Evolutionary conservation across 2,113 vertebrate genomes (phyloP).

Genomic region (Phrynosoma blainvillii): DNA sequence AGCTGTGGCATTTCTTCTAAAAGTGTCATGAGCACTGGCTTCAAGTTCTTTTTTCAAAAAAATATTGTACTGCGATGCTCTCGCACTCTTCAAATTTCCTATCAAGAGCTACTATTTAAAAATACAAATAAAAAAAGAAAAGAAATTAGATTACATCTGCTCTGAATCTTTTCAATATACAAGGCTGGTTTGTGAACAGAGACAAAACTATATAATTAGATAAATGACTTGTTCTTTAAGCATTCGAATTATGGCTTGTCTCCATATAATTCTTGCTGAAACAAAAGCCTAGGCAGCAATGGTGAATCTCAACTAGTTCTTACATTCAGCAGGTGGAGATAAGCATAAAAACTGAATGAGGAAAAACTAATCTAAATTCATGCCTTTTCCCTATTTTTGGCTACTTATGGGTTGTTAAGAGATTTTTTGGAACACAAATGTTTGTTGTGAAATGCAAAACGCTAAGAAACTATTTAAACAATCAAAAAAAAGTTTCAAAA

Average conservation of each 20-base stretch:
- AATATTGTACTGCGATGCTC: slow-evolving; percentile 13
- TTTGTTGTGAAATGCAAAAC: slow-evolving; percentile 32
- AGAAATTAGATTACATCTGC: slow-evolving; percentile 57
- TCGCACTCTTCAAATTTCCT: slow-evolving; percentile 37
- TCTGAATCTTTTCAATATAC: slow-evolving; percentile 59
- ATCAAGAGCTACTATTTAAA: slow-evolving; percentile 50
- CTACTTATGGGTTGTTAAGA: not conserved
- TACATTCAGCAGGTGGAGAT: slow-evolving; percentile 28
- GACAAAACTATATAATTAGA: slow-evolving; percentile 62
- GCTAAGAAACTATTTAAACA: not conserved
- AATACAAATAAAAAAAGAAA: slow-evolving; percentile 31
- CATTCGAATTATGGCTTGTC: slow-evolving; percentile 58
- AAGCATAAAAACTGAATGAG: not conserved
- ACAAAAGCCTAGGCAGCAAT: slow-evolving; percentile 34
- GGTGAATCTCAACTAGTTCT: slow-evolving; percentile 29
- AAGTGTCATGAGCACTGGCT: not conserved
- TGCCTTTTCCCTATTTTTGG: not conserved
- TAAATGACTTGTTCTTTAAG: slow-evolving; percentile 62
- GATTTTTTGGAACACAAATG: not conserved
- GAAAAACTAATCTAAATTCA: slow-evolving; percentile 21
- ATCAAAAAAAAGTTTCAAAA: not conserved
- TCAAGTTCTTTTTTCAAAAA: slow-evolving; percentile 31
- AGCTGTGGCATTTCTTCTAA: not conserved
- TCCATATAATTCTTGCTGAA: slow-evolving; percentile 59
- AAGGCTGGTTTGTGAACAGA: slow-evolving; percentile 52